These are phyloP conservation scores for Drosophila rellima DNA, from an alignment of 2,888 invertebrate species.

Conservation along the genomic window DNA sequence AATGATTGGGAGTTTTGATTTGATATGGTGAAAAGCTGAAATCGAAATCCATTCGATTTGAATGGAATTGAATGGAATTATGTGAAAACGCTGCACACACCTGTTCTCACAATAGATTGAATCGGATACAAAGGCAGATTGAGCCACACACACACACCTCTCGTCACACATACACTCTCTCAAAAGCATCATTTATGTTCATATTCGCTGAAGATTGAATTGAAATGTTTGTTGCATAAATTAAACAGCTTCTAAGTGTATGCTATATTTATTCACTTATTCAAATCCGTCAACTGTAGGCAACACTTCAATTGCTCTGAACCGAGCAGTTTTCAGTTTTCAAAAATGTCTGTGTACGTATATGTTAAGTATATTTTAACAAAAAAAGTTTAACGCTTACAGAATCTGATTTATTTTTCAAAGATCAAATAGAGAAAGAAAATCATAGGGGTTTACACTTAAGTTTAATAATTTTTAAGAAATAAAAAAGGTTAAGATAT, in stretches of 20 bases:
- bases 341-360: neutral
- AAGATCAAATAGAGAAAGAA: too few species aligned
- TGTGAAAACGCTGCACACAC: slow-evolving; percentile 38
- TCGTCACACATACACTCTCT: neutral
- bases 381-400: too few species aligned
- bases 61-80: slow-evolving; percentile 39
- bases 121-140: slow-evolving; percentile 23
- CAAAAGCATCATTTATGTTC: slow-evolving; percentile 26
- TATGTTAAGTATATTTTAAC: neutral
- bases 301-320: slow-evolving; percentile 13
- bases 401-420: neutral
- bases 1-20: slow-evolving; percentile 55
- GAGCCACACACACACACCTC: slow-evolving; percentile 12
- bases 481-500: too few species aligned
- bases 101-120: slow-evolving; percentile 19
- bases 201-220: slow-evolving; percentile 27
- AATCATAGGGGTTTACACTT: too few species aligned
- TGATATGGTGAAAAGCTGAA: slow-evolving; percentile 48
- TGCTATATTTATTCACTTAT: slow-evolving; percentile 53
- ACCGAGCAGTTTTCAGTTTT: slow-evolving; percentile 4
- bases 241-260: slow-evolving; percentile 56
- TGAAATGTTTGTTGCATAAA: slow-evolving; percentile 57
- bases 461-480: too few species aligned
- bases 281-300: slow-evolving; percentile 4
- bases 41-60: slow-evolving; percentile 48